Conservation (phyloP, 2,888 invertebrate species). For the Apodemia hepburni region DNA sequence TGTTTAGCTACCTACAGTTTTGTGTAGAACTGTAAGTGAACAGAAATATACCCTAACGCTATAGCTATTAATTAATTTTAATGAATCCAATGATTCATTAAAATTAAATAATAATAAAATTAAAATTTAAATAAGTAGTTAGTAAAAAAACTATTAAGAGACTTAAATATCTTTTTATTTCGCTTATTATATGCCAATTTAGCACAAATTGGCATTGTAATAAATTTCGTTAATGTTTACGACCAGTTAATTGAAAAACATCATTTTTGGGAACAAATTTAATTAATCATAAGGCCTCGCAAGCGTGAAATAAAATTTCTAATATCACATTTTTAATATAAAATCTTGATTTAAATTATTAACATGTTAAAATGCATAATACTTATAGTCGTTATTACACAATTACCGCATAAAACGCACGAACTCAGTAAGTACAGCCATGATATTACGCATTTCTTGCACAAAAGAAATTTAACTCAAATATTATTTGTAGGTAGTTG, state of each 20-base stretch:
- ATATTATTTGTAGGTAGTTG: conserved; percentile 49
- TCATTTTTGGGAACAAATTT: conserved; percentile 36
- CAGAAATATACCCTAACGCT: too few species aligned
- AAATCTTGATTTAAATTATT: conserved; percentile 31
- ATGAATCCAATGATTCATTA: too few species aligned
- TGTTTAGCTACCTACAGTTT: too few species aligned
- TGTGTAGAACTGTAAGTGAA: too few species aligned
- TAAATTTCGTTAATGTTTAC: neutral
- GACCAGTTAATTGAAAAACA: conserved; percentile 32
- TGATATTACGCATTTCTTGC: neutral
- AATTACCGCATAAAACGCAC: conserved; percentile 36
- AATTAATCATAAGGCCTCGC: conserved; percentile 36
- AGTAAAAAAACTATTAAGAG: conserved; percentile 18
- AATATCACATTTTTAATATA: conserved; percentile 32
- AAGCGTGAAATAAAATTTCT: conserved; percentile 42
- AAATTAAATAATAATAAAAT: too few species aligned
- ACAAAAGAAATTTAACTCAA: neutral
- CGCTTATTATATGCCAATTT: conserved; percentile 2
- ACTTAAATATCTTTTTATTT: too few species aligned
- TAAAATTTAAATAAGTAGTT: neutral
- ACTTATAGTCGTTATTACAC: conserved; percentile 46
- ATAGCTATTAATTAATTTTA: too few species aligned
- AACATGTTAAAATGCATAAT: conserved; percentile 50
- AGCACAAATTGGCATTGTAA: conserved; percentile 1
- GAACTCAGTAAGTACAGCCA: conserved; percentile 45